Evolutionary conservation across 2,113 vertebrate genomes (phyloP).

Genomic region (Crocuta crocuta): DNA sequence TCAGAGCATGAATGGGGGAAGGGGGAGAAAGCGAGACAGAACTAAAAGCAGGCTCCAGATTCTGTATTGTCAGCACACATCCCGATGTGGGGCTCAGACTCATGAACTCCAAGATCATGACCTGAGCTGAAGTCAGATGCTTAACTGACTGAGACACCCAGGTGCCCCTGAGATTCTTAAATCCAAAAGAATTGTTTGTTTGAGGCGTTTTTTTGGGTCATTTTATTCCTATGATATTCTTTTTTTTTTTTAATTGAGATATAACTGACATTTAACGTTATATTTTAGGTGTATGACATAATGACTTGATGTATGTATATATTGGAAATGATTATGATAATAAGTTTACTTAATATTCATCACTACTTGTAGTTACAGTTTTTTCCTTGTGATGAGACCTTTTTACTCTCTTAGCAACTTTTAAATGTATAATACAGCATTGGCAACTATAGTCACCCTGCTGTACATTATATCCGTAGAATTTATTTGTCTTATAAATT

Average conservation of each 20-base stretch:
- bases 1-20: no score
- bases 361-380: background rate
- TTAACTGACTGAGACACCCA: no score
- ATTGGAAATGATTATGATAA: background rate
- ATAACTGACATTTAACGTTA: background rate
- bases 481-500: background rate
- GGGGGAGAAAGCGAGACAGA: no score
- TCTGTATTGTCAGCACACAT: no score
- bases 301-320: background rate
- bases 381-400: background rate
- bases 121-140: no score
- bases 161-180: background rate
- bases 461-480: background rate
- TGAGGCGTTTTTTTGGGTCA: background rate
- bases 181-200: background rate
- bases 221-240: background rate
- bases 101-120: no score
- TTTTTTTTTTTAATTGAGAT: background rate
- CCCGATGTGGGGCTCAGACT: no score
- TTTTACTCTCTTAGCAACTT: background rate
- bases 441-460: background rate
- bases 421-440: background rate
- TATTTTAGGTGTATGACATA: background rate
- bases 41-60: no score
- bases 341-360: slow-evolving; percentile 12